Evolutionary conservation across 2,888 invertebrate genomes (phyloP), one percentile per base, ranked within the genome.

Genomic region (Megamerina dolium): DNA sequence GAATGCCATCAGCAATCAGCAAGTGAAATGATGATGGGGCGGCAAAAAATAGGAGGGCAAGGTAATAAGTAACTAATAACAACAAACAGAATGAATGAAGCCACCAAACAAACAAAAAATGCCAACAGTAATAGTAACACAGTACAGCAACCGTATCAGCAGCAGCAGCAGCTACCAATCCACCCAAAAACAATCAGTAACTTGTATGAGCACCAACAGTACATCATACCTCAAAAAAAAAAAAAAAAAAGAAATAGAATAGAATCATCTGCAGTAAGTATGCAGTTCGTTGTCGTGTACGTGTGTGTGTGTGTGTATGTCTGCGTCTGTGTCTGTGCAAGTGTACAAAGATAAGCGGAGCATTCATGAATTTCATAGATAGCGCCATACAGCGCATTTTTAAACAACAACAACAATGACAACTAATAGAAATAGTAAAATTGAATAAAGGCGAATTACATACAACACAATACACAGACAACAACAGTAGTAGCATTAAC

Each of bases 311-410:
- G n/a, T n/a, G n/a, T n/a, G n/a, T n/a, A n/a, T n/a, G n/a, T n/a
- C n/a, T n/a, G n/a, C n/a, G n/a, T n/a, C n/a, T n/a, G n/a, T n/a
- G n/a, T n/a, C n/a, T n/a, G n/a, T n/a, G n/a, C n/a, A n/a, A n/a
- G n/a, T n/a, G n/a, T n/a, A n/a, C n/a, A 45, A 54, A 64, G 64
- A 64, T 64, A 64, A 64, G 63, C 59, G 53, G 56, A 59, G 65
- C 66, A 64, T 65, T 64, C 66, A 64, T 64, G 64, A 64, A 64
- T 63, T 64, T 64, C 51, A 55, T 54, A 64, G 63, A 65, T 64
- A 65, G 58, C 43, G 41, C 43, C 49, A 36, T 9, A 31, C 8
- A 2, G 30, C n/a, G n/a, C n/a, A n/a, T n/a, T n/a, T n/a, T n/a
- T n/a, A n/a, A n/a, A n/a, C n/a, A n/a, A n/a, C n/a, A n/a, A n/a